These are phyloP conservation scores for Ophraella communa DNA, from an alignment of 2,888 invertebrate species.

Conservation along the genomic window DNA sequence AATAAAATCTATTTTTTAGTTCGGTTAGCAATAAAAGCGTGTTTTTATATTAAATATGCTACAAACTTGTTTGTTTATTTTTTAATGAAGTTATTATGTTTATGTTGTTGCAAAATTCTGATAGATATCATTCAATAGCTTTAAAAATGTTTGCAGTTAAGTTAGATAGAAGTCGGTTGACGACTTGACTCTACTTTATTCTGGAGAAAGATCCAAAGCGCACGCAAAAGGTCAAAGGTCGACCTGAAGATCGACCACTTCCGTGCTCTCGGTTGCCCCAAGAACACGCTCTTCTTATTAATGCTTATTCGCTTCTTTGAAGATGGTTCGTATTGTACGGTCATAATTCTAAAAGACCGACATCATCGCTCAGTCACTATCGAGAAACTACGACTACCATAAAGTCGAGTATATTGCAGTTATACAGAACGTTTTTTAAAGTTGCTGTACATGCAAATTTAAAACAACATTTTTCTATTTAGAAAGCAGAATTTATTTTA, in stretches of 20 bases:
- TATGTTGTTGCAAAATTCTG: too few species aligned
- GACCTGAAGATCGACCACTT: conserved; percentile 36
- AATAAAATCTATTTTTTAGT: too few species aligned
- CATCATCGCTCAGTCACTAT: conserved; percentile 18
- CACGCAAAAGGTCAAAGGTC: conserved; percentile 47
- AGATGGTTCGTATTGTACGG: conserved; percentile 23
- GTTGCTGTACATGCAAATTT: not conserved
- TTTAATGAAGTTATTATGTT: too few species aligned
- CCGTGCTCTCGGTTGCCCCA: conserved; percentile 36
- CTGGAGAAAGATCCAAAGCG: conserved; percentile 41
- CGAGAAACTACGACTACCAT: conserved; percentile 9
- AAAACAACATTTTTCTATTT: too few species aligned
- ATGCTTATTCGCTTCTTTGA: conserved; percentile 26
- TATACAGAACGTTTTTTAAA: not conserved
- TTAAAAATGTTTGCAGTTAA: conserved; percentile 25
- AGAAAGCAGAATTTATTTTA: too few species aligned
- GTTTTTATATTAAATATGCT: too few species aligned
- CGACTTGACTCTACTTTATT: conserved; percentile 37
- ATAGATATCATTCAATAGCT: not conserved
- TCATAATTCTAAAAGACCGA: conserved; percentile 24
- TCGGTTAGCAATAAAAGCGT: too few species aligned
- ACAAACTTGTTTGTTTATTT: too few species aligned
- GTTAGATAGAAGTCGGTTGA: conserved; percentile 40
- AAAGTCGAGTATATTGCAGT: not conserved
- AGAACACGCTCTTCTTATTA: conserved; percentile 33